Base-by-base conservation (phyloP, 2,797 vertebrate species). In the Orestias chungarensis region DNA sequence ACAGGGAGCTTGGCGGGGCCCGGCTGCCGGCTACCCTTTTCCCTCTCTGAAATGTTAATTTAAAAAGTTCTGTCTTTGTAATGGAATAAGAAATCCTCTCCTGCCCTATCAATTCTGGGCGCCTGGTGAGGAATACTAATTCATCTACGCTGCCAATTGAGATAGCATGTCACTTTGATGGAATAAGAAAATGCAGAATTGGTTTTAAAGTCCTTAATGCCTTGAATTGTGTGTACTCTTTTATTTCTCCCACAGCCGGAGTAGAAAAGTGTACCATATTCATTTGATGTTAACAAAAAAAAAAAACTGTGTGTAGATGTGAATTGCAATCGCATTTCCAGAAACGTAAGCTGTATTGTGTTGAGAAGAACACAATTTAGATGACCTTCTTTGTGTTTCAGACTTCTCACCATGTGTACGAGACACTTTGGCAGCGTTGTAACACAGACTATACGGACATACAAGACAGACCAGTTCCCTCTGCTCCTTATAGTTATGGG, bases 31-130 rank as follows among this genome's bases (percentile, higher is more conserved):
- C 96, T 99, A 98, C 97, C 97, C 96, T 99, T 99, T 99, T 99
- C 96, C 96, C 96, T 96, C 95, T 95, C 84, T 95, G 96, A 99
- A 99, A 99, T 97, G 97, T 97, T 99, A 99, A 99, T 99, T 99
- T 99, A 97, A 97, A 93, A 95, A 97, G 97, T 95, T 95, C 97
- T 97, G 96, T 98, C 97, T 97, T 95, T 98, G 97, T 99, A 99
- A 99, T 99, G 97, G 98, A 99, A 99, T 97, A 98, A 97, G 96
- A 99, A 98, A 99, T 97, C 97, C 98, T 97, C 96, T 96, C 90
- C 95, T 98, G 97, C 96, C 96, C 93, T 97, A 97, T 99, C 98
- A 98, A 97, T 96, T 94, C 89, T 95, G 76, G 65, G 92, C 88
- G 95, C 96, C 96, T 95, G 97, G 97, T 93, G 94, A 95, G 93